Evolutionary conservation across 2,797 vertebrate genomes (phyloP).

Genomic region (Hypotaenidia philippensis): DNA sequence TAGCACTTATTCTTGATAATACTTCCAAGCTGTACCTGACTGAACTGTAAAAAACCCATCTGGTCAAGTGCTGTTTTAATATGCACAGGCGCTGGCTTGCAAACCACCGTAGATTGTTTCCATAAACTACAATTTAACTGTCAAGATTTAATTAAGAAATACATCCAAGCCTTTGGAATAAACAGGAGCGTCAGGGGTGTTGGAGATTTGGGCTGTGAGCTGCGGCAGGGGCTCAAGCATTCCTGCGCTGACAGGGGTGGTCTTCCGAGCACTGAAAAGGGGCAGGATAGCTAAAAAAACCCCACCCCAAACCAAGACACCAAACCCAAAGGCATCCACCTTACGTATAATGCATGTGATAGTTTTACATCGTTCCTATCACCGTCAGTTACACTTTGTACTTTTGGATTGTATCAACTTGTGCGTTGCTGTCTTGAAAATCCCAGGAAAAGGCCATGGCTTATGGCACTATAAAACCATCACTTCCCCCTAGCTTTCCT

Average conservation of each 20-base stretch:
- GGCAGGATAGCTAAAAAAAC: not conserved
- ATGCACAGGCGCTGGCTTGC: not conserved
- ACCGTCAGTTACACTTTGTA: not conserved
- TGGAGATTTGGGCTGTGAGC: not conserved
- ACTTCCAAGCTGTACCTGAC: constrained; percentile 27
- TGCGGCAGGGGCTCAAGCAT: not conserved
- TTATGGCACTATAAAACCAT: not conserved
- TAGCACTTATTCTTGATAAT: constrained; percentile 10
- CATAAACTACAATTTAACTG: not conserved
- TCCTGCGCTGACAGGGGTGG: not conserved
- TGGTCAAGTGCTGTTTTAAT: constrained; percentile 36
- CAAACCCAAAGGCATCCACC: not conserved
- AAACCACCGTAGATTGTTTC: not conserved
- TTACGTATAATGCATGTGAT: accelerated
- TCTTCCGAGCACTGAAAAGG: not conserved
- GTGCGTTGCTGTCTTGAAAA: not conserved
- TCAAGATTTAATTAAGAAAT: constrained; percentile 28
- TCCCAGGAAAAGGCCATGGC: not conserved
- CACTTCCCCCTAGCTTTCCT: not conserved
- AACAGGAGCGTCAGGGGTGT: not conserved
- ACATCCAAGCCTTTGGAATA: not conserved
- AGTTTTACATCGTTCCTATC: not conserved
- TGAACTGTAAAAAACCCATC: constrained; percentile 27
- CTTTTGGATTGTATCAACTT: not conserved
- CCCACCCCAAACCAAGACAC: not conserved